Evolutionary conservation across 2,888 invertebrate species (phyloP).

Genomic region (Chymomyza fuscimana): DNA sequence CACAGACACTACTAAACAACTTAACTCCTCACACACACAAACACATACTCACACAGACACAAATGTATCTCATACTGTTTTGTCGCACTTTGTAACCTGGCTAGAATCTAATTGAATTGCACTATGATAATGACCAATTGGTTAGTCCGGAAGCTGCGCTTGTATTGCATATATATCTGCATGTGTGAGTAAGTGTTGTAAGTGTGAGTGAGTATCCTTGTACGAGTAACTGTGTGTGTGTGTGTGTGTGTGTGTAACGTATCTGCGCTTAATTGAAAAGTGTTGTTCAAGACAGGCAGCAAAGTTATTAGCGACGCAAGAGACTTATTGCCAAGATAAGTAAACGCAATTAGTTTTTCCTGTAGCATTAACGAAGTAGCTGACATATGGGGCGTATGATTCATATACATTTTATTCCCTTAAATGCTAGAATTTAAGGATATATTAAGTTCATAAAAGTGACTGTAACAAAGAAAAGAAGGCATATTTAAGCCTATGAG

Average conservation of each 20-base stretch:
- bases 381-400: background rate
- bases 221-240: background rate
- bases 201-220: background rate
- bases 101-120: slow-evolving; percentile 65
- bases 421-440: too few relatives aligned
- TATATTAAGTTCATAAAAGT: too few relatives aligned
- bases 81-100: slow-evolving; percentile 23
- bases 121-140: slow-evolving; percentile 49
- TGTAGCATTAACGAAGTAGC: background rate
- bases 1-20: slow-evolving; percentile 12
- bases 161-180: background rate
- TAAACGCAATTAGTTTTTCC: background rate
- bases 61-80: background rate
- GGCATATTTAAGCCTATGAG: too few relatives aligned
- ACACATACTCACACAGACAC: background rate
- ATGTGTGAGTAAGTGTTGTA: background rate
- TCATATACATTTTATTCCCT: too few relatives aligned
- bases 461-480: too few relatives aligned
- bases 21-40: background rate
- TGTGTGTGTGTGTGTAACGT: background rate
- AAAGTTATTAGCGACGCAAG: slow-evolving; percentile 26
- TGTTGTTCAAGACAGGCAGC: slow-evolving; percentile 31
- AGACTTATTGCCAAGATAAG: too few relatives aligned
- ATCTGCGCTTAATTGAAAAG: slow-evolving; percentile 57
- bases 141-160: background rate